A percentile compares a stretch with the other conserved stretches of the same genome.
Conservation (phyloP, 2,888 invertebrate species). For the Drosophila planitibia region DNA sequence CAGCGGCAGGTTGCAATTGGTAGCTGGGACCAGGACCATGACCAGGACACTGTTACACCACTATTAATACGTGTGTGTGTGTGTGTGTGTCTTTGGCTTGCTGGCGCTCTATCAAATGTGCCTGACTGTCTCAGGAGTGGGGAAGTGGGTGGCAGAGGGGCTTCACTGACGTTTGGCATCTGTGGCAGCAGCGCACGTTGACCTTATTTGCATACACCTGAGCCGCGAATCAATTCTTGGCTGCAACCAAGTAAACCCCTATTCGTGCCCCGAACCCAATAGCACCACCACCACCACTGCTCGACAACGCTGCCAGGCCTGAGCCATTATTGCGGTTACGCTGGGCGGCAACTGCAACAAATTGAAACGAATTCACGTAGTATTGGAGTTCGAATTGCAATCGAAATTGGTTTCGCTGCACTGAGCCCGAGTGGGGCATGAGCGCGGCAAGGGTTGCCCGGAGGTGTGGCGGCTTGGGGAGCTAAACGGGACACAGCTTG, state of each 20-base stretch:
- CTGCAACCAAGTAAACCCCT: slow-evolving; percentile 14
- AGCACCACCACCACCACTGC: neutral
- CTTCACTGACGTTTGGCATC: slow-evolving; percentile 63
- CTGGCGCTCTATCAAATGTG: slow-evolving; percentile 44
- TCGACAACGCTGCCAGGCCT: neutral
- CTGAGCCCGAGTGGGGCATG: slow-evolving; percentile 2
- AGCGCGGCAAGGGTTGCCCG: neutral
- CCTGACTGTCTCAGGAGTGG: neutral
- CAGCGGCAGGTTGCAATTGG: no score
- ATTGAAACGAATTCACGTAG: slow-evolving; percentile 80
- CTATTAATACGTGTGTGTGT: slow-evolving; percentile 58
- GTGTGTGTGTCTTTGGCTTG: slow-evolving; percentile 36
- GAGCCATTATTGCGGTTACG: slow-evolving; percentile 64
- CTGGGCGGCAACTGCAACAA: slow-evolving; percentile 72
- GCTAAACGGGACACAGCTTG: slow-evolving; percentile 9
- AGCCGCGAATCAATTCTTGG: slow-evolving; percentile 78
- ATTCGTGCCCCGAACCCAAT: neutral
- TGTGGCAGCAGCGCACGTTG: slow-evolving; percentile 69
- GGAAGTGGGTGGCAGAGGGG: neutral
- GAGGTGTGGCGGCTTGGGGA: neutral
- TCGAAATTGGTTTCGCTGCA: slow-evolving; percentile 77
- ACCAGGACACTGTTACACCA: slow-evolving; percentile 8
- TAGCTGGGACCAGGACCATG: slow-evolving; percentile 8
- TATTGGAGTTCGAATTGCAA: slow-evolving; percentile 81
- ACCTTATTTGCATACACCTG: slow-evolving; percentile 78